These are phyloP conservation scores for Sturnira hondurensis DNA, from an alignment of 2,113 vertebrate genomes.

Conservation along the genomic window DNA sequence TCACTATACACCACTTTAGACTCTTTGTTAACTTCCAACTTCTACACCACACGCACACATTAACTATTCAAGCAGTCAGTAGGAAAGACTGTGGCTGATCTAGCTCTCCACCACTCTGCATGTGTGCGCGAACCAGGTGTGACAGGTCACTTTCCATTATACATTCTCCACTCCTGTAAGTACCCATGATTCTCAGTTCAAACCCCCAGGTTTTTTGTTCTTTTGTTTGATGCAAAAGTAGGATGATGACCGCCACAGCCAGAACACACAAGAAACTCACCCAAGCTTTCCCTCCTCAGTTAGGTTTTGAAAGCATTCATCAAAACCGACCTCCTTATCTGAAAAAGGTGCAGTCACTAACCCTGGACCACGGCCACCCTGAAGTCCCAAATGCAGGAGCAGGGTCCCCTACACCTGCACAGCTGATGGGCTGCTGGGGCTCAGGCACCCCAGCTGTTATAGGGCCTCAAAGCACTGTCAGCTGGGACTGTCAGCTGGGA, in stretches of 20 bases:
- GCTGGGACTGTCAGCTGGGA: background rate
- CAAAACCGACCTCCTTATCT: background rate
- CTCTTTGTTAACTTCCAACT: background rate
- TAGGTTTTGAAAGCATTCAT: background rate
- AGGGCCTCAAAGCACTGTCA: background rate
- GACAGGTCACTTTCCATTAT: background rate
- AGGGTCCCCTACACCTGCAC: background rate
- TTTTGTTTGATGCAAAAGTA: background rate
- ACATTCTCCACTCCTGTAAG: background rate
- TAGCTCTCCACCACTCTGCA: fast-evolving
- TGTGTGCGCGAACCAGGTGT: background rate
- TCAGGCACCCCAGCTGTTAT: background rate
- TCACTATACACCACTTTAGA: background rate
- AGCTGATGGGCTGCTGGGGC: background rate
- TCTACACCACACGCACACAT: background rate
- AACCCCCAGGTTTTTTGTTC: background rate
- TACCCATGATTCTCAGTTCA: background rate
- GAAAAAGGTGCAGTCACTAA: background rate
- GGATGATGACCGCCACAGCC: background rate
- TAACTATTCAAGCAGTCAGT: background rate
- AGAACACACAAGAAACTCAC: background rate
- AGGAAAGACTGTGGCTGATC: background rate
- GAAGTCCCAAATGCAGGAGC: background rate
- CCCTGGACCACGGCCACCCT: background rate
- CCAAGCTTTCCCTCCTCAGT: background rate